Evolutionary conservation across 2,888 invertebrate species (phyloP).

Genomic region (Folsomia candida): DNA sequence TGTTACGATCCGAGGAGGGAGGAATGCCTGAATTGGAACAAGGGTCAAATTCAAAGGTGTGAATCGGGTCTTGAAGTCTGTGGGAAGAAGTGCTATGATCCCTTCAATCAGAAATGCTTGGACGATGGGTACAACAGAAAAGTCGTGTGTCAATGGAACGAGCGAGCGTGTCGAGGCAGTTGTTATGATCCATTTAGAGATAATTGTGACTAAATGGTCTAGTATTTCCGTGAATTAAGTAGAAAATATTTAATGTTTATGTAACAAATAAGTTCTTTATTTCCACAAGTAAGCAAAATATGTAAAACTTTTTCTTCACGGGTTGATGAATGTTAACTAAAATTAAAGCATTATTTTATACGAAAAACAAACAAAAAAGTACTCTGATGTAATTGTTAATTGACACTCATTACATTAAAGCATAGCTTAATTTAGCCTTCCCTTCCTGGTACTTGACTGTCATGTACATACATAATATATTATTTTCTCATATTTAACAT

Average conservation of each 20-base stretch:
- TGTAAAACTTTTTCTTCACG: background rate
- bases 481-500: too few relatives aligned
- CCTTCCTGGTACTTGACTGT: too few relatives aligned
- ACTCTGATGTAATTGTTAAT: too few relatives aligned
- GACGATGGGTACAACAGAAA: background rate
- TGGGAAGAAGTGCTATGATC: background rate
- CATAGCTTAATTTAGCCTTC: too few relatives aligned
- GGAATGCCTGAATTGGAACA: background rate
- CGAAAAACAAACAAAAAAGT: too few relatives aligned
- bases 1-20: background rate
- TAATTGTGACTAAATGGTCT: background rate
- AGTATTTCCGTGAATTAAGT: background rate
- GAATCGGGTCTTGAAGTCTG: background rate
- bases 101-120: slow-evolving; percentile 2
- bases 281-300: background rate
- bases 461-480: too few relatives aligned
- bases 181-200: background rate
- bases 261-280: background rate
- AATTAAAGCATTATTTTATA: too few relatives aligned
- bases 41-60: background rate
- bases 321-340: background rate
- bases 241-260: background rate
- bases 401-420: too few relatives aligned
- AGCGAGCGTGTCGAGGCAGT: background rate
- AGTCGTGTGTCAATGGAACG: background rate